Evolutionary conservation across 2,797 vertebrate genomes (phyloP).

Genomic region (Gallinago nigripennis): DNA sequence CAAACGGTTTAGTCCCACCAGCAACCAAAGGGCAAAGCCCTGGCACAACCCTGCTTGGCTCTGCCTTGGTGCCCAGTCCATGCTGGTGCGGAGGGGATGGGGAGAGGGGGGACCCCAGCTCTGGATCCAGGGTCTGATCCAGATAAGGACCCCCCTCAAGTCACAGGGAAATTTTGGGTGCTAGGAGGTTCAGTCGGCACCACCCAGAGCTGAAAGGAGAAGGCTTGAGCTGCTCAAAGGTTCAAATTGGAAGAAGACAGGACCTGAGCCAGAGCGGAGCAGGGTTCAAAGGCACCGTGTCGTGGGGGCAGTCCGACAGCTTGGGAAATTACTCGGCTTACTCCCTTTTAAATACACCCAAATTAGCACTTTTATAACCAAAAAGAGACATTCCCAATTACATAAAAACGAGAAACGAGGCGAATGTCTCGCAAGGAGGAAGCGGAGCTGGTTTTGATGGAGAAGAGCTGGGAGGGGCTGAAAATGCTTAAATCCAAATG

Average conservation of each 20-base stretch:
- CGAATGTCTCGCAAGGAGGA: neutral
- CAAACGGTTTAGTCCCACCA: neutral
- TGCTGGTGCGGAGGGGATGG: neutral
- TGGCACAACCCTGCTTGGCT: neutral
- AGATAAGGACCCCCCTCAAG: neutral
- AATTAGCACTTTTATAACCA: neutral
- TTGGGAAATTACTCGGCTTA: neutral
- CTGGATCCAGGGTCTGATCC: too few species aligned
- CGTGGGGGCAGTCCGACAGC: neutral
- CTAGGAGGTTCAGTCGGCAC: neutral
- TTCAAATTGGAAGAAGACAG: neutral
- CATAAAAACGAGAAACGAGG: neutral
- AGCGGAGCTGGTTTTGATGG: neutral
- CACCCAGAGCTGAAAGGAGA: neutral
- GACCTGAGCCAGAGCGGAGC: neutral
- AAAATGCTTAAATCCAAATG: neutral
- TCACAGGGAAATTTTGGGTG: too few species aligned
- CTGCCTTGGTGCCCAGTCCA: accelerated
- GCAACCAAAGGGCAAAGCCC: neutral
- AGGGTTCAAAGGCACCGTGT: neutral
- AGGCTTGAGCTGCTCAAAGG: neutral
- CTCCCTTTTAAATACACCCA: neutral
- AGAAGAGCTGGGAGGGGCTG: neutral
- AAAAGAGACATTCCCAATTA: neutral
- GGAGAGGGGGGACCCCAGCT: neutral